phyloP scores from a whole-genome alignment of 2,113 vertebrate genomes.

The Atrichornis clamosus region DNA sequence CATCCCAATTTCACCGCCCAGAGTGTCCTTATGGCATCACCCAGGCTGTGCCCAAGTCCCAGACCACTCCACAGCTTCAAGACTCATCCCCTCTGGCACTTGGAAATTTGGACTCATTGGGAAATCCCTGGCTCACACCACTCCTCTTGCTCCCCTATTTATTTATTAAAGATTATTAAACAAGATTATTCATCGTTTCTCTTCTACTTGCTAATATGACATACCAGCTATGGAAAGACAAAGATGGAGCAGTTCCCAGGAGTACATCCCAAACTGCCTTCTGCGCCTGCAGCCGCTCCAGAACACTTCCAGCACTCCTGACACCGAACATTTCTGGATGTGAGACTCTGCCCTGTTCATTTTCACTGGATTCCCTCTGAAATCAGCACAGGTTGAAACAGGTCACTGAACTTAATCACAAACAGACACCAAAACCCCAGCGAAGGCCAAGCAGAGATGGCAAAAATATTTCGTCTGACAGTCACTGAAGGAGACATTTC shows the following conservation, averaged over 20 bases:
- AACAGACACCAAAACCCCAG: background rate
- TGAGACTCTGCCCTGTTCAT: background rate
- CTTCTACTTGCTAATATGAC: background rate
- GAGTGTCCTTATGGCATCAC: background rate
- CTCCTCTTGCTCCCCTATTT: background rate
- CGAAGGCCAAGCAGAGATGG: background rate
- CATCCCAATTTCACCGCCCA: background rate
- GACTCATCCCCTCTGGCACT: background rate
- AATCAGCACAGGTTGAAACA: background rate
- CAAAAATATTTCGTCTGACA: background rate
- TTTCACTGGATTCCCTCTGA: background rate
- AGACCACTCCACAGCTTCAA: background rate
- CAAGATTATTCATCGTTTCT: background rate
- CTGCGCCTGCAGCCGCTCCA: accelerated
- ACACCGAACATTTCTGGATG: background rate
- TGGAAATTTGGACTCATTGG: accelerated
- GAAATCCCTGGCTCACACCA: background rate
- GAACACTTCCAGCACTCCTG: background rate
- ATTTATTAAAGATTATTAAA: background rate
- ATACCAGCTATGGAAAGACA: accelerated
- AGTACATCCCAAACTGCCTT: background rate
- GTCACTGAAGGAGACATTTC: background rate
- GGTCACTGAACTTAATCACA: background rate
- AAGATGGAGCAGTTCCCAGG: accelerated
- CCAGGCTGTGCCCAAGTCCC: background rate